phyloP scores from a whole-genome alignment of 2,113 vertebrate genomes.

The Macrotus californicus region DNA sequence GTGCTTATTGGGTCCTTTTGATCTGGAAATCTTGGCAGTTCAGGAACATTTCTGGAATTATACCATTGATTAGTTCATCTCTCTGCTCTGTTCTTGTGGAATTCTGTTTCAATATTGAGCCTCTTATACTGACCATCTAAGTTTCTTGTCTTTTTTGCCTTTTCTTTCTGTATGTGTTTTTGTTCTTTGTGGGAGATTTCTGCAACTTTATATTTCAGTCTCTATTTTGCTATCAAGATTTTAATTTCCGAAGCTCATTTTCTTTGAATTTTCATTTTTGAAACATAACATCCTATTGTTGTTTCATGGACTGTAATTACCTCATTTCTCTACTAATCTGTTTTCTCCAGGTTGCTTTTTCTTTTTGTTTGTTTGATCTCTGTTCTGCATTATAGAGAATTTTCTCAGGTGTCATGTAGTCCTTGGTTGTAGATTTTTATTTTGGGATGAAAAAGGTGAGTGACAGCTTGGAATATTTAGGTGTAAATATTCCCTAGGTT shows the following conservation, averaged over 20 bases:
- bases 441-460: background rate
- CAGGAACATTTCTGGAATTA: background rate
- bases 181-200: background rate
- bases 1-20: background rate
- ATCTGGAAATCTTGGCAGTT: background rate
- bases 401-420: background rate
- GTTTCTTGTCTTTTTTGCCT: background rate
- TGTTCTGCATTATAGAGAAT: background rate
- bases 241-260: background rate
- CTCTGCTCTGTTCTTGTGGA: background rate
- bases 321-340: background rate
- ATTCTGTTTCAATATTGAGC: background rate
- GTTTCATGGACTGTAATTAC: background rate
- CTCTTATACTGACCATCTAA: background rate
- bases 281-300: background rate
- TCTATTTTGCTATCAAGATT: background rate
- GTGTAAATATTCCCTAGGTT: too few species aligned
- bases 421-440: background rate
- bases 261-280: background rate
- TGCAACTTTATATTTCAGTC: background rate
- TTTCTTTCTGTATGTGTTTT: background rate
- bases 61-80: background rate
- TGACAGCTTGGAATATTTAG: background rate
- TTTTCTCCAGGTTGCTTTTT: background rate
- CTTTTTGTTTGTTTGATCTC: background rate